Base-by-base conservation (phyloP, 2,113 vertebrate species). In the Haplotaxodon microlepis region DNA sequence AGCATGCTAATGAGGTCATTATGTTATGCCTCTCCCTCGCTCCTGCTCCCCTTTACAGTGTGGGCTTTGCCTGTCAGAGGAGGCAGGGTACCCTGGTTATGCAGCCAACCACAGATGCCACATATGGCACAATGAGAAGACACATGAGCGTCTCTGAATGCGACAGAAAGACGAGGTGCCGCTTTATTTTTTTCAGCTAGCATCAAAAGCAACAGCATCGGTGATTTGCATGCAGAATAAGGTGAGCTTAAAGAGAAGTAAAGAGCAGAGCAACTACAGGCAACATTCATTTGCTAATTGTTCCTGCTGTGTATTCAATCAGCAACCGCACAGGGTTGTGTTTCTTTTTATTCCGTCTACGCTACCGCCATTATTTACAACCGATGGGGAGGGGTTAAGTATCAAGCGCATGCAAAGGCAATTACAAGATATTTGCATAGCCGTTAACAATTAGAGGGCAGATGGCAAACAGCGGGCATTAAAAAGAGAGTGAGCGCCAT, bases 391-490 rank as follows among this genome's bases (percentile, higher is more conserved):
- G 90, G 91, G 92, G 87, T 90, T 90, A 86, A 81, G 88, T 81
- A 91, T 88, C 86, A 84, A 95, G 93, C 94, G 88, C 96, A 97
- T 96, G 97, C 96, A 97, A 97, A 97, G 96, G 96, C 94, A 97
- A 97, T 98, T 97, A 97, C 93, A 92, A 24, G 83, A 85, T 86
- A 97, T 97, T 97, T 97, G 96, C 97, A 97, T 97, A 96, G 94
- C 92, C 80, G 95, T 95, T 95, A 95, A 90, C 94, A 91, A 96
- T 96, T 88, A 95, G 61, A 92, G 95, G 94, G 93, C 96, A 95
- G 96, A 96, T 95, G 97, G 97, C 94, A 96, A 96, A 96, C 94
- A 93, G 92, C 90, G 92, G 95, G 95, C 90, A 95, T 94, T 93
- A 94, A 92, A 93, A 90, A 81, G 57, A 91, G 86, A 87, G 90